A percentile compares a stretch with the other conserved stretches of the same genome.
phyloP scores from a whole-genome alignment of 2,797 vertebrate species.

The Manis pentadactyla region DNA sequence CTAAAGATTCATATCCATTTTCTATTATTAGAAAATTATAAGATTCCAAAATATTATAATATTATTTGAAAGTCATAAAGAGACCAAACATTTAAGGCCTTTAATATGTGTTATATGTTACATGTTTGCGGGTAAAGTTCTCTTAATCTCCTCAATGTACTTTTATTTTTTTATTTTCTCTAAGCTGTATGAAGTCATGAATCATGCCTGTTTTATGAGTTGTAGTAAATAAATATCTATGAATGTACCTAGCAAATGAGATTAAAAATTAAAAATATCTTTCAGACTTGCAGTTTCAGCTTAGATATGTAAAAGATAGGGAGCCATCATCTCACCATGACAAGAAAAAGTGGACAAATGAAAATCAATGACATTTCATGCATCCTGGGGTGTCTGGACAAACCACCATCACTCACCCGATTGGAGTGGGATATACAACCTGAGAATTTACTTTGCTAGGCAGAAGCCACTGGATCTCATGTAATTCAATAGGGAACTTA shows the following conservation, averaged over 20 bases:
- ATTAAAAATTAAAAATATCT: neutral
- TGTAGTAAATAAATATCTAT: neutral
- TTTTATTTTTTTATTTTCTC: neutral
- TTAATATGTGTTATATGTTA: neutral
- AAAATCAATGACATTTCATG: neutral
- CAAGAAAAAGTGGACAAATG: neutral
- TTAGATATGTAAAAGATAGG: neutral
- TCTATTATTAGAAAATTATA: neutral
- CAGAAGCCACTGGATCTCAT: neutral
- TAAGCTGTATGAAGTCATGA: neutral
- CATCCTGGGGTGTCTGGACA: neutral
- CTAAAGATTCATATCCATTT: neutral
- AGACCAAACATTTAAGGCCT: neutral
- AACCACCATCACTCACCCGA: neutral
- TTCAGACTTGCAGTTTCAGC: neutral
- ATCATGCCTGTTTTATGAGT: neutral
- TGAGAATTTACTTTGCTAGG: neutral
- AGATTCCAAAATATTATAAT: neutral
- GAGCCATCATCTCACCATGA: neutral
- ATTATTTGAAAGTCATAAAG: neutral
- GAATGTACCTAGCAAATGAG: neutral
- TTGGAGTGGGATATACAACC: neutral
- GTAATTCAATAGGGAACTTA: neutral
- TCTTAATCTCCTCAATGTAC: neutral
- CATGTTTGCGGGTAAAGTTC: neutral